A percentile compares a stretch with the other conserved stretches of the same genome.
Evolutionary conservation across 2,113 vertebrate species (phyloP).

Genomic region (Oceanodroma tethys): DNA sequence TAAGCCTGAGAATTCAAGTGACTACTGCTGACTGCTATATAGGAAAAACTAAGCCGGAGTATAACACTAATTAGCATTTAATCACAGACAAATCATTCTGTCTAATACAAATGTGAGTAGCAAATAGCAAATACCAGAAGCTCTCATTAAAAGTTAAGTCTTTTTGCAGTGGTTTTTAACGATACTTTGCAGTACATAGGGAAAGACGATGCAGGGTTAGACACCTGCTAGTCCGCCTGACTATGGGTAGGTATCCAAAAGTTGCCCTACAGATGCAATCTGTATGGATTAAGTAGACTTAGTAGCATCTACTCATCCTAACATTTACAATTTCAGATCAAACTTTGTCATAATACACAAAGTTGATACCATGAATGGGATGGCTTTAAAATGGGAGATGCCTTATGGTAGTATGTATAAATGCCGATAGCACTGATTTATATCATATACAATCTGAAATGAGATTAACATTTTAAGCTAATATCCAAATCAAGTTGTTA

Average conservation of each 20-base stretch:
- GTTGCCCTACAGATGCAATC: background rate
- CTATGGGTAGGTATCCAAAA: background rate
- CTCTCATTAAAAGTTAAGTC: background rate
- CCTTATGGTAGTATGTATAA: background rate
- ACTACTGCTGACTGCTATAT: background rate
- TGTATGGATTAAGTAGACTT: background rate
- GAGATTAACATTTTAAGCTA: slow-evolving; percentile 54
- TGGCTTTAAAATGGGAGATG: background rate
- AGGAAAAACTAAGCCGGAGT: background rate
- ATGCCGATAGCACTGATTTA: background rate
- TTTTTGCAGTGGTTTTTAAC: background rate
- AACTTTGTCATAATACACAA: background rate
- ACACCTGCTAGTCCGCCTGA: background rate
- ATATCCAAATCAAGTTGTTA: slow-evolving; percentile 19
- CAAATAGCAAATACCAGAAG: background rate
- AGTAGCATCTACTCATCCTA: background rate
- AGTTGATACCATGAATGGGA: background rate
- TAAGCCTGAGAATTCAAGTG: background rate
- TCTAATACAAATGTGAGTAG: background rate
- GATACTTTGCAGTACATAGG: background rate
- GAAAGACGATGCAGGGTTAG: background rate
- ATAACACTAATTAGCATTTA: background rate
- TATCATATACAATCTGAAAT: background rate
- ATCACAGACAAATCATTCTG: background rate
- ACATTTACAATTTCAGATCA: background rate